Evolutionary conservation across 2,888 invertebrate species (phyloP).

Genomic region (Sclerodermus sp.): DNA sequence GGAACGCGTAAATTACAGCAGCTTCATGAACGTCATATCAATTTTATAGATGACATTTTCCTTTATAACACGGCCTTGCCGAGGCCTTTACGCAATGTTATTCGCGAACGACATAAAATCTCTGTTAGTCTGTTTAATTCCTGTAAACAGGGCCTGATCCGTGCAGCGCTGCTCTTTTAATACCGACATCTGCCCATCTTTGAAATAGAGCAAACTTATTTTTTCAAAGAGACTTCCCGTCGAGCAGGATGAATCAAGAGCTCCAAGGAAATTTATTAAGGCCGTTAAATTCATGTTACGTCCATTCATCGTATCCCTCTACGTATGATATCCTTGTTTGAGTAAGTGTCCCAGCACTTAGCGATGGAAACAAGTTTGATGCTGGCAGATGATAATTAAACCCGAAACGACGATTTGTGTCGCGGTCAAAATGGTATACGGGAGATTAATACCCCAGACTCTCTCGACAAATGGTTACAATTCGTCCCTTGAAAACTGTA

Average conservation of each 20-base stretch:
- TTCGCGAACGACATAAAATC: constrained; percentile 14
- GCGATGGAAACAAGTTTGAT: not conserved
- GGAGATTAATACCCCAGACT: constrained; percentile 34
- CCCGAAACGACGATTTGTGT: constrained; percentile 30
- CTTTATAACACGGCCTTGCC: constrained; percentile 14
- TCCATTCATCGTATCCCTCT: too few species aligned
- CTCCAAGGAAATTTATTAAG: too few species aligned
- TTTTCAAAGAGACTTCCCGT: too few species aligned
- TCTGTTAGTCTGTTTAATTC: constrained; percentile 6
- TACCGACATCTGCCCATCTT: too few species aligned
- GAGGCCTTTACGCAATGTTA: constrained; percentile 19
- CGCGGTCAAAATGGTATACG: constrained; percentile 20
- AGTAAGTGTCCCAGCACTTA: too few species aligned
- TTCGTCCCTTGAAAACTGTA: constrained; percentile 40
- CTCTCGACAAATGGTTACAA: constrained; percentile 35
- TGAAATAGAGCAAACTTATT: too few species aligned
- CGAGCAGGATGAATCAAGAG: too few species aligned
- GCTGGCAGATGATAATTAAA: constrained; percentile 21
- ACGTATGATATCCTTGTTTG: too few species aligned
- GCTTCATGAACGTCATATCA: not conserved
- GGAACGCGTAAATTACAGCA: too few species aligned
- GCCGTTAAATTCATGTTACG: too few species aligned
- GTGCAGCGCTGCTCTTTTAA: too few species aligned
- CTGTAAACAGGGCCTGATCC: too few species aligned
- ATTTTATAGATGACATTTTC: constrained; percentile 15